These are phyloP conservation scores for Mus minutoides DNA, from an alignment of 2,797 vertebrate species.

Conservation along the genomic window DNA sequence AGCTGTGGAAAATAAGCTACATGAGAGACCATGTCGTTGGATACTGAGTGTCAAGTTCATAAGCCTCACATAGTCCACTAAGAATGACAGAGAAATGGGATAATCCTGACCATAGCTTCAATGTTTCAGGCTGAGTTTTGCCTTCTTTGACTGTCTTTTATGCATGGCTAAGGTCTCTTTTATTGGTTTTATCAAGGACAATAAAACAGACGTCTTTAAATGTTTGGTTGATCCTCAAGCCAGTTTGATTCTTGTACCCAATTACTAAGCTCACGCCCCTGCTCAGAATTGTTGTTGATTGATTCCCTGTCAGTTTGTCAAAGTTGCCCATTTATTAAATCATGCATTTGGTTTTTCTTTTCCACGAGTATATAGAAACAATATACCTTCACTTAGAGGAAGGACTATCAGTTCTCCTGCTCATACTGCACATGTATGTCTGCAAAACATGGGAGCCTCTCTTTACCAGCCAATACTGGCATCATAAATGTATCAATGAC, in stretches of 20 bases:
- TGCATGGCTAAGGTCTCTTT: background rate
- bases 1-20: background rate
- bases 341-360: background rate
- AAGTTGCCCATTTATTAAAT: background rate
- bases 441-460: background rate
- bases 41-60: background rate
- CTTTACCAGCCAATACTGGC: constrained; percentile 48
- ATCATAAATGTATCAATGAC: constrained; percentile 67
- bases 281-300: background rate
- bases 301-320: background rate
- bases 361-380: background rate
- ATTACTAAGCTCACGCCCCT: background rate
- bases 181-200: background rate
- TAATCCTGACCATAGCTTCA: too few species aligned
- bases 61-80: background rate
- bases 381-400: background rate
- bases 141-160: background rate
- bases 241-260: background rate
- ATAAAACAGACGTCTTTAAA: background rate
- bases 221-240: background rate
- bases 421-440: background rate
- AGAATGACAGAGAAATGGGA: background rate
- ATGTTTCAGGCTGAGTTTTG: background rate
- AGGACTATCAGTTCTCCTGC: background rate
- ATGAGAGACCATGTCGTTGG: background rate